phyloP scores from a whole-genome alignment of 1,140 invertebrate species.

The Leptestheria dahalacensis region DNA sequence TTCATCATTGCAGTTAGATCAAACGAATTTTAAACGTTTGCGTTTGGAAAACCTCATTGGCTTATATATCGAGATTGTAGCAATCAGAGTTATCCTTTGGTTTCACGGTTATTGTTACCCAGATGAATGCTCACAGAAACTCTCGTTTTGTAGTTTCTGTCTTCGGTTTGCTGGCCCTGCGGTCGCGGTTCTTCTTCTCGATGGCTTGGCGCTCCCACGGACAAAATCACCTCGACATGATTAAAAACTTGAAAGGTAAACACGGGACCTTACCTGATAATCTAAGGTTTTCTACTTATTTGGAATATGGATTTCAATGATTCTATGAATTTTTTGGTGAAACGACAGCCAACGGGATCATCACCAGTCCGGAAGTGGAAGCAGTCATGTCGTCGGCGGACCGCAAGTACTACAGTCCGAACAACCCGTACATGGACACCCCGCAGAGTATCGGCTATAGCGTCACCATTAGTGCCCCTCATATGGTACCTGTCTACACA shows the following conservation, averaged over 20 bases:
- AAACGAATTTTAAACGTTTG: too few relatives aligned
- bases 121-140: background rate
- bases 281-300: conserved; percentile 8
- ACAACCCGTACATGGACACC: conserved; percentile 60
- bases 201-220: conserved; percentile 68
- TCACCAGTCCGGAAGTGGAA: conserved; percentile 59
- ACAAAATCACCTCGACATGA: conserved; percentile 62
- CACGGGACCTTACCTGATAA: conserved; percentile 13
- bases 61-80: too few relatives aligned
- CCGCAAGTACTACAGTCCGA: conserved; percentile 56
- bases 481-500: conserved; percentile 61
- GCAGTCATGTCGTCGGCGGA: conserved; percentile 74
- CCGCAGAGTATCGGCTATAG: conserved; percentile 77
- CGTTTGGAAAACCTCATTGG: too few relatives aligned
- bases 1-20: too few relatives aligned
- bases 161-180: background rate
- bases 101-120: too few relatives aligned
- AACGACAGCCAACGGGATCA: conserved; percentile 65
- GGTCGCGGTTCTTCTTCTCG: background rate
- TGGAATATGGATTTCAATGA: background rate
- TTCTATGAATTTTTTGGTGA: conserved; percentile 18
- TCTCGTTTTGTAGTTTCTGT: background rate
- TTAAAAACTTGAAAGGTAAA: conserved; percentile 64
- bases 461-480: conserved; percentile 92
- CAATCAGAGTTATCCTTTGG: too few relatives aligned